Base-by-base conservation (phyloP, 2,113 vertebrate species). In the Tragelaphus imberbis region DNA sequence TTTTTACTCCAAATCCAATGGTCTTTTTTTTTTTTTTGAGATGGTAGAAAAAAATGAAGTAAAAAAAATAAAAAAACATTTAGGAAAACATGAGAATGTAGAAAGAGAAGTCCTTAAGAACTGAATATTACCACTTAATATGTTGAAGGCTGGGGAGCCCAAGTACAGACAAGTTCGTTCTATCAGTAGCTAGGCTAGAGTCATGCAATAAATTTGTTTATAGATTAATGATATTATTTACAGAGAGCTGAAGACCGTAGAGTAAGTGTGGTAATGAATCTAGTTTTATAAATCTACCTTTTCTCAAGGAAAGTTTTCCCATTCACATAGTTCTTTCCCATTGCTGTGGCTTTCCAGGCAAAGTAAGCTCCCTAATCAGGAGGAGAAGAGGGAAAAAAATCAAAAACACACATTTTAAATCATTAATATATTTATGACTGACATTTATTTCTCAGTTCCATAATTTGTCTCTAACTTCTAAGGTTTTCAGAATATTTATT, bases 241-340 rank as follows among this genome's bases (percentile, higher is more conserved):
- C 81, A 96, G 30, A 85, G 28, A 88, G 49, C 49, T 47, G 17
- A 93, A 84, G 27, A 51, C 15, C 0, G 11, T 51, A n/a, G 85
- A 40, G 27, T 77, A 61, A 94, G 40, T 44, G 75, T 85, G 51
- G 23, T 53, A 49, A 61, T 8, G 25, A 85, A 63, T 25, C 33
- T 7, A 61, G 36, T 49, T 56, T 71, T 11, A 15, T 49, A 7
- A 47, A 12, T 79, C 61, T 99, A 99, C 99, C 99, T 99, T 99
- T 99, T 99, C 98, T 99, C 99, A 97, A 99, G 99, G 98, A 99
- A 99, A 87, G 99, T 99, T 98, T 99, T 99, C 94, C 99, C 99
- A 84, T 99, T 99, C 47, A 99, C 99, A 0, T 99, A 99, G 97
- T 99, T 99, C 98, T 99, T 99, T 86, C 99, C 99, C 99, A 99